phyloP scores from a whole-genome alignment of 1,140 invertebrate species.

The Aphidius ervi region DNA sequence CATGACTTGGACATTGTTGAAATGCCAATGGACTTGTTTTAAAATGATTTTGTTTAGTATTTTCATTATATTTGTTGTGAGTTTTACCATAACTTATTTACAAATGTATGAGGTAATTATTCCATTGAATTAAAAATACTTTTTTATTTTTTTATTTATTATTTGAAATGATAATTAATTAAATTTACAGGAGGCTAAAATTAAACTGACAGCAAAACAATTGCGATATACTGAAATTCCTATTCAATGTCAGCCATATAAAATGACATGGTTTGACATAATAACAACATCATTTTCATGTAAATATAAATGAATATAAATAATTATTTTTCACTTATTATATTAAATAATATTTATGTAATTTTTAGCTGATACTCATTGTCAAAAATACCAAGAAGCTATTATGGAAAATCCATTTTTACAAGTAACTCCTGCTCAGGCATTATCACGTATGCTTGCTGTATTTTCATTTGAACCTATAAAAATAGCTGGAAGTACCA shows the following conservation, averaged over 20 bases:
- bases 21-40: conserved; percentile 21
- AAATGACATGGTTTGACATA: conserved; percentile 27
- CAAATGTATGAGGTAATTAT: conserved; percentile 34
- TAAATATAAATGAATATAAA: neutral
- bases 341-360: conserved; percentile 1
- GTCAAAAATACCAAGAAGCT: conserved; percentile 34
- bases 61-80: conserved; percentile 28
- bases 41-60: conserved; percentile 26
- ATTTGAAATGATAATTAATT: conserved; percentile 1
- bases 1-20: conserved; percentile 18
- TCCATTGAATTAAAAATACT: conserved; percentile 4
- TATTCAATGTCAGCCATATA: conserved; percentile 30
- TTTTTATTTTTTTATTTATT: conserved; percentile 12
- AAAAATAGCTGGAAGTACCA: conserved; percentile 22
- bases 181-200: conserved; percentile 34
- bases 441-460: conserved; percentile 32
- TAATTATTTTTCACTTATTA: neutral
- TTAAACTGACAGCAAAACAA: conserved; percentile 31
- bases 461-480: conserved; percentile 30
- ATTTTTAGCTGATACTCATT: conserved; percentile 27
- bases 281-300: conserved; percentile 8
- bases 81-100: conserved; percentile 39
- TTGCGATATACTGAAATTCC: conserved; percentile 29
- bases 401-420: conserved; percentile 33
- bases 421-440: conserved; percentile 37